Evolutionary conservation across 1,140 invertebrate species (phyloP).

Genomic region (Camponotus floridanus): DNA sequence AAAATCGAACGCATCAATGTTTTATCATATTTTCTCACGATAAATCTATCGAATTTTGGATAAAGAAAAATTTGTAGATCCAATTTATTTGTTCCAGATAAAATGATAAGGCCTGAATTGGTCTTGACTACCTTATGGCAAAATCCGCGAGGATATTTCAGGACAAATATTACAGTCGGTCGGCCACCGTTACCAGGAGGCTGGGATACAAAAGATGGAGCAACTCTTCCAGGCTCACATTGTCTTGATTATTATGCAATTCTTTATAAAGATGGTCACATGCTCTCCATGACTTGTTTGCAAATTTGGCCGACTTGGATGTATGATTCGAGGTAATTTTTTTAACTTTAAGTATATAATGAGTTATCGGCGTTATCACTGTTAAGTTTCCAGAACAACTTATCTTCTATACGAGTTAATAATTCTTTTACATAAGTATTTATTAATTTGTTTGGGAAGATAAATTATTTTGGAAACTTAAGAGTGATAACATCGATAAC

Average conservation of each 20-base stretch:
- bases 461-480: background rate
- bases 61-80: conserved; percentile 16
- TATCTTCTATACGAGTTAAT: background rate
- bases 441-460: background rate
- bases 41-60: conserved; percentile 29
- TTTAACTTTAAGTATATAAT: background rate
- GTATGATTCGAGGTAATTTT: conserved; percentile 87
- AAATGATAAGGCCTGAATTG: conserved; percentile 76
- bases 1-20: conserved; percentile 30
- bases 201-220: conserved; percentile 84
- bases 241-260: conserved; percentile 87
- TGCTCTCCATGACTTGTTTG: conserved; percentile 87
- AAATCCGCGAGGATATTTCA: conserved; percentile 82
- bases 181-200: conserved; percentile 84
- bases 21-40: conserved; percentile 36
- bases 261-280: conserved; percentile 84
- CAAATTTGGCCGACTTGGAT: conserved; percentile 90
- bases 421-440: too few relatives aligned
- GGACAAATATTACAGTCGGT: conserved; percentile 85
- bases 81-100: conserved; percentile 72
- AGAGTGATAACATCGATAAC: background rate
- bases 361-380: background rate
- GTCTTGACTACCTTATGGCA: conserved; percentile 71
- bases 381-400: background rate
- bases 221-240: conserved; percentile 79